Percentiles rank a stretch among this genome's conserved stretches.
Evolutionary conservation across 2,113 vertebrate genomes (phyloP).

Genomic region (Archilochus colubris): DNA sequence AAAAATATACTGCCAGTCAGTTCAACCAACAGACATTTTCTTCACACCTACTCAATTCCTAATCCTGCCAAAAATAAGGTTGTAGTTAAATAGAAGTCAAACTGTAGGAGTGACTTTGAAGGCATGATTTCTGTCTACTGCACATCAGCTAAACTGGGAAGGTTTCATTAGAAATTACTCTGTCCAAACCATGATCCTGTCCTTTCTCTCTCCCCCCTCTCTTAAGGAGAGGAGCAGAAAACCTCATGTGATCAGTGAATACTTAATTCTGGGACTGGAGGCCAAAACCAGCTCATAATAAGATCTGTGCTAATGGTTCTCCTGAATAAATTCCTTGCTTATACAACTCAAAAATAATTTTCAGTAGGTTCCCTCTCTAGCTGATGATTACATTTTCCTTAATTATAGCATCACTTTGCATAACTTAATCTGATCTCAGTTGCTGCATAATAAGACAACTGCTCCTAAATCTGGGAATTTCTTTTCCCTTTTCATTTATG

Average conservation of each 20-base stretch:
- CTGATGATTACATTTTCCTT: slow-evolving; percentile 8
- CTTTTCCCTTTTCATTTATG: not conserved
- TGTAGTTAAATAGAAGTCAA: not conserved
- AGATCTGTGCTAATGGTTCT: slow-evolving; percentile 16
- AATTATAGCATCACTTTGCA: slow-evolving; percentile 1
- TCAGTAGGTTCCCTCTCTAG: slow-evolving; percentile 3
- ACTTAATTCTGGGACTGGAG: not conserved
- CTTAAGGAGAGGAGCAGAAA: not conserved
- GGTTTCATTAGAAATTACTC: not conserved
- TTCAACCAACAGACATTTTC: not conserved
- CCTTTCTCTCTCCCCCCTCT: not conserved
- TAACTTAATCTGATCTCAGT: not conserved
- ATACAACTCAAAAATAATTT: not conserved
- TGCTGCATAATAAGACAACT: not conserved
- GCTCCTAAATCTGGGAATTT: not conserved
- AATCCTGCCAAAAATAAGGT: not conserved
- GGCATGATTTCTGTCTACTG: not conserved
- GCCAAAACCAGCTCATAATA: not conserved
- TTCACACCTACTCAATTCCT: not conserved
- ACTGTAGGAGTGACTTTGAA: not conserved
- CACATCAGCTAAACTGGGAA: not conserved
- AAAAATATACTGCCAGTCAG: not conserved
- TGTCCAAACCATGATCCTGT: not conserved
- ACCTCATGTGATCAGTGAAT: not conserved
- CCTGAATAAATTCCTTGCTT: slow-evolving; percentile 19